Evolutionary conservation across 2,888 invertebrate species (phyloP).

Genomic region (Ditylenchus weischeri): DNA sequence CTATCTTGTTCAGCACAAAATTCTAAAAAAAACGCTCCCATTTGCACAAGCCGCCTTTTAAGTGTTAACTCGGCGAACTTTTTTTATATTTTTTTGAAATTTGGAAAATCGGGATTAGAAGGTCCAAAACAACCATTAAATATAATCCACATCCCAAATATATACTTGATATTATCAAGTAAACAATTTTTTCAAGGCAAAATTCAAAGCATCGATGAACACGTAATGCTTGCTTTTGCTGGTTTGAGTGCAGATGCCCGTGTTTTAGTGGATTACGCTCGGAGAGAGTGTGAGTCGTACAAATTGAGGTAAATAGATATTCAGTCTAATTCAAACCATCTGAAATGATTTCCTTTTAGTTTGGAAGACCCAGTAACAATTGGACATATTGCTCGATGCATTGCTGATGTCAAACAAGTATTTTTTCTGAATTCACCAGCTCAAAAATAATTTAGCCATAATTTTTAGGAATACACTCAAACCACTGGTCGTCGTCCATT

Average conservation of each 20-base stretch:
- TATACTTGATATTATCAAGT: too few relatives aligned
- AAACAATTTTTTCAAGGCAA: conserved; percentile 68
- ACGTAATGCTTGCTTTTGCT: conserved; percentile 99
- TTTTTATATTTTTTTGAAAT: too few relatives aligned
- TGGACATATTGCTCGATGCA: conserved; percentile 84
- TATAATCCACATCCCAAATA: too few relatives aligned
- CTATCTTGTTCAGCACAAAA: too few relatives aligned
- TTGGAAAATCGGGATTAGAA: too few relatives aligned
- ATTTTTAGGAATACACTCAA: conserved; percentile 87
- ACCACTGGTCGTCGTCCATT: conserved; percentile 97
- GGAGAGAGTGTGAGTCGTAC: conserved; percentile 95
- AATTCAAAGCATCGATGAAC: conserved; percentile 92
- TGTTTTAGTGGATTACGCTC: conserved; percentile 92
- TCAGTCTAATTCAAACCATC: too few relatives aligned
- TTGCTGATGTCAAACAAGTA: conserved; percentile 67
- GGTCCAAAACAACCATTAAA: too few relatives aligned
- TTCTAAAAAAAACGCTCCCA: too few relatives aligned
- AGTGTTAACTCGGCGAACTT: too few relatives aligned
- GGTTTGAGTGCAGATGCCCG: conserved; percentile 94
- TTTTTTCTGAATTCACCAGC: background rate
- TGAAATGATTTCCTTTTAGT: conserved; percentile 58
- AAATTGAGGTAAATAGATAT: conserved; percentile 68
- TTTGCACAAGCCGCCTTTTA: too few relatives aligned
- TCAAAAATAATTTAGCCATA: background rate
- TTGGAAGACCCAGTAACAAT: conserved; percentile 98